These are phyloP conservation scores for Gymnothorax reevesii DNA, from an alignment of 2,797 vertebrate species.

Conservation along the genomic window DNA sequence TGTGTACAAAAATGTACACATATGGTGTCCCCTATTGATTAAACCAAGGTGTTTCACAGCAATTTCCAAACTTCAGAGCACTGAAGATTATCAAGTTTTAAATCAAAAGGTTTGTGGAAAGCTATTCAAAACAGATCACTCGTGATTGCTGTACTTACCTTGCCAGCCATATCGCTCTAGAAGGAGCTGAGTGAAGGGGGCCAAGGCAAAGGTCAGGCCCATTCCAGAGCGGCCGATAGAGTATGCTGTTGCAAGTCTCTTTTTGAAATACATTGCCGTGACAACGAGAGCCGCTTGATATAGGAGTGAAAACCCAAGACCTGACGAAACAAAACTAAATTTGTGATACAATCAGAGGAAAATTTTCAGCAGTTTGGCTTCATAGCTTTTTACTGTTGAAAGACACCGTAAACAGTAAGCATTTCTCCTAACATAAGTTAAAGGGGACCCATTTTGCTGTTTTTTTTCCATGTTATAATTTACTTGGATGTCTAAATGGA, in stretches of 20 bases:
- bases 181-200: conserved; percentile 87
- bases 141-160: conserved; percentile 65
- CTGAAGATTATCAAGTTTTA: neutral
- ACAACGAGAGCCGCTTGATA: conserved; percentile 85
- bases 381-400: neutral
- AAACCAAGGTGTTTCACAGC: neutral
- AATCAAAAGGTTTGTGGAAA: neutral
- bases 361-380: neutral
- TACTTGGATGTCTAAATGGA: too few species aligned
- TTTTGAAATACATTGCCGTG: conserved; percentile 81
- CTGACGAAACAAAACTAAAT: conserved; percentile 55
- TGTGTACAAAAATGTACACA: neutral
- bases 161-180: conserved; percentile 85
- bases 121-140: neutral
- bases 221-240: conserved; percentile 89
- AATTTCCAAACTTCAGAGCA: neutral
- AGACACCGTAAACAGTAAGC: neutral
- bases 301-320: conserved; percentile 84
- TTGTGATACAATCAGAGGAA: neutral
- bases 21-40: neutral
- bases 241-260: conserved; percentile 79
- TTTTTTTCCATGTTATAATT: too few species aligned
- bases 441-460: too few species aligned
- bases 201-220: conserved; percentile 88
- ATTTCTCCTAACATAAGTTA: neutral